Base-by-base conservation (phyloP, 2,797 vertebrate genomes). In the Hemibagrus guttatus region DNA sequence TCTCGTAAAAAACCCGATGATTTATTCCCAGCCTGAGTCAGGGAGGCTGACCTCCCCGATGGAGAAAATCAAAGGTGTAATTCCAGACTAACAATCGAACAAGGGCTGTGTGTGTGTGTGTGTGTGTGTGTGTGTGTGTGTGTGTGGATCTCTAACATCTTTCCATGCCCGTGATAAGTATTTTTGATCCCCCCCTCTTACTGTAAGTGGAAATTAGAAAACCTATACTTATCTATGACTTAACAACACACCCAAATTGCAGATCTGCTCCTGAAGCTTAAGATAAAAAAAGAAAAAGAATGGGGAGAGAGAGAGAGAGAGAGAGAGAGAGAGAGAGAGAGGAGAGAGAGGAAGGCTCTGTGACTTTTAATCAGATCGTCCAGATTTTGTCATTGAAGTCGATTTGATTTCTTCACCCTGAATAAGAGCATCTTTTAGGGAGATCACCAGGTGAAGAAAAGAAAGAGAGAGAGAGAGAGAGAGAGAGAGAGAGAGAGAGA, bases 231-330 rank as follows among this genome's bases (percentile, higher is more conserved):
- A 91, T 89, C 86, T 90, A 76, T 91, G 88, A 87, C 91, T 91
- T 92, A 87, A 90, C 90, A 84, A 87, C 87, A 89, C 90, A 84
- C 90, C 90, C 91, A 92, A 92, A 93, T 92, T 92, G 89, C 90
- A 92, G 91, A 59, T 54, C 69, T 72, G 88, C 87, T 86, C 84
- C 85, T 90, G 85, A 87, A 84, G 89, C 80, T 12, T 21, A 52
- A 52, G 23, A 31, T 31, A 87, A 89, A 84, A 81, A 82, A 85
- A 64, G 56, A 42, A 58, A 5, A 49, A 1, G 85, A 72, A 86
- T 9, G 14, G 11, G 39, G 3, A n/a, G 46, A 56, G 0, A 54
- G 7, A 26, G 78, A 26, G 31, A 39, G 54, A 79, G 19, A 35
- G 31, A 59, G 46, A 72, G 21, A 23, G 1, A 71, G 3, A 23